These are phyloP conservation scores for Entomobrya multifasciata DNA, from an alignment of 2,888 invertebrate species.

Conservation along the genomic window DNA sequence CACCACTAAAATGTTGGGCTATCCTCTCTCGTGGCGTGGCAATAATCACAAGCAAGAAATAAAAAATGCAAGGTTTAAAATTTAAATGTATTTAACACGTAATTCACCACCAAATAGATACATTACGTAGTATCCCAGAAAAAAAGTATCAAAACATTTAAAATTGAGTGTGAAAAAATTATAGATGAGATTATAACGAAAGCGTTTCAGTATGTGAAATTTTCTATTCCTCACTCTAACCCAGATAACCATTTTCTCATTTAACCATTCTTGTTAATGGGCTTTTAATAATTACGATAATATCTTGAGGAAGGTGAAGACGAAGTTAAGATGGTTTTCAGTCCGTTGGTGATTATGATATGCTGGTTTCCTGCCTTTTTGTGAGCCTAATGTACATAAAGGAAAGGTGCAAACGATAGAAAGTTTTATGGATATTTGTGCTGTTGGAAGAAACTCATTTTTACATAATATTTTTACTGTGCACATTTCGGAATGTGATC, in stretches of 20 bases:
- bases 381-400: too few relatives aligned
- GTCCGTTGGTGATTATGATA: not conserved
- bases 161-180: constrained; percentile 11
- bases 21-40: too few relatives aligned
- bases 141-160: constrained; percentile 59
- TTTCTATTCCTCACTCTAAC: constrained; percentile 23
- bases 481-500: too few relatives aligned
- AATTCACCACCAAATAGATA: not conserved
- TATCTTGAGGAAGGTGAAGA: not conserved
- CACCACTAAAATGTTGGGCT: too few relatives aligned
- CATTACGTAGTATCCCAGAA: not conserved
- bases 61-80: constrained; percentile 26
- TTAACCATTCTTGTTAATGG: constrained; percentile 52
- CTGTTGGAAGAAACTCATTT: too few relatives aligned
- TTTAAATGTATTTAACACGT: constrained; percentile 21
- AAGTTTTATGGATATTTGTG: not conserved
- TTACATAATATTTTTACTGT: too few relatives aligned
- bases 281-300: constrained; percentile 54
- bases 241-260: constrained; percentile 57
- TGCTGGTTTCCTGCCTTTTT: not conserved
- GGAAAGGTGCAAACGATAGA: too few relatives aligned
- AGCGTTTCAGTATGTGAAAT: not conserved
- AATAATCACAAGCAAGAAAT: too few relatives aligned
- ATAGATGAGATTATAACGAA: constrained; percentile 1
- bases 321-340: not conserved